Base-by-base conservation (phyloP, 2,888 invertebrate species). In the Spodoptera littoralis region DNA sequence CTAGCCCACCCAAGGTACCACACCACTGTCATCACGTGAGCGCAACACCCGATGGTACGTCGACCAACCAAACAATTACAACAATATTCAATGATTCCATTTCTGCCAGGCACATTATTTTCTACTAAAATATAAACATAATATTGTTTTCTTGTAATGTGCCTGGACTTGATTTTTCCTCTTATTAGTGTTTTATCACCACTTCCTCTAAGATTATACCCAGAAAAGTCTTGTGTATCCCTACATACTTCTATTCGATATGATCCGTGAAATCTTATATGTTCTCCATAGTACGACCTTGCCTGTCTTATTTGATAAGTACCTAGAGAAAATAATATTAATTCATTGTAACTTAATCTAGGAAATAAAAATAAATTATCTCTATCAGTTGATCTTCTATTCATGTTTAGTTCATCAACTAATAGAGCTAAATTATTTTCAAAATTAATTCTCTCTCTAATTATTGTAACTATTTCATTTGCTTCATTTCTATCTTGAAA, bases 201-300 rank as follows among this genome's bases (percentile, higher is more conserved):
- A 30, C 30, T 43, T 54, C 55, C 27, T 54, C 56, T 18, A 49
- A 56, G 1, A 24, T 0, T 49, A 56, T 49, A 12, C 36, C 4
- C 4, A 27, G 27, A 27, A 27, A 27, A 27, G 27, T 27, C 27
- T 27, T 49, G 1, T 61, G 46, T 48, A 18, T 18, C 18, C 18
- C 47, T 62, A 0, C 30, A 42, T 54, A 61, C 42, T 42, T 55
- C 54, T 36, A 55, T 30, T 1, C 41, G 54, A 3, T 64, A 64
- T 43, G 50, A 0, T n/a, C 61, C 44, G 27, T 64, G 22, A 27
- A 53, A 64, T 24, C 61, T 44, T 1, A 64, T 52, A 49, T 64
- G 60, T n/a, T 63, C 63, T 50, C 50, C 62, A 11, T 24, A 44
- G 43, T 61, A 50, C 50, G 62, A 61, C 6, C 57, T 50, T 0